Base-by-base conservation (phyloP, 2,888 invertebrate genomes). In the Coelinius sp. region DNA sequence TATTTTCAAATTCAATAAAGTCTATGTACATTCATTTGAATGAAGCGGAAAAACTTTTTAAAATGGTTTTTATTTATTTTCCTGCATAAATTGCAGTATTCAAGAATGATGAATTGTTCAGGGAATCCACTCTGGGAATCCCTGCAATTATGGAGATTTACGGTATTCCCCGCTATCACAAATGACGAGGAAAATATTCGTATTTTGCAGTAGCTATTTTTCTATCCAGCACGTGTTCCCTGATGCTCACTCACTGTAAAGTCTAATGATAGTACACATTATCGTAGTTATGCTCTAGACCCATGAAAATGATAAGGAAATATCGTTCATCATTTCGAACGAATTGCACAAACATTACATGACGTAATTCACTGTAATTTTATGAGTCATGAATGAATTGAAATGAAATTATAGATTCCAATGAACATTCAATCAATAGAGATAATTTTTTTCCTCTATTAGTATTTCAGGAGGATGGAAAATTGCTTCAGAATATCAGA, bases 231-330 rank as follows among this genome's bases (percentile, higher is more conserved):
- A 63, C 41, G 20, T 63, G 25, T 41, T 41, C 41, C 22, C 24
- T 10, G 8, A 38, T 63, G 24, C 38, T n/a, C 63, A 63, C 24
- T 63, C n/a, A 63, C 41, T 22, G 24, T 41, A 41, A 63, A 63
- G 24, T 63, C 14, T 35, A 22, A 22, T 38, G 63, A 12, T 41
- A 38, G 14, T 20, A 17, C 20, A 17, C 17, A 35, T 35, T 59
- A 35, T 31, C 7, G 20, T 31, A 31, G 59, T 59, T 59, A 31
- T 20, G 59, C 31, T 59, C 35, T 59, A 59, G 59, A 35, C 59
- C 17, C 59, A 59, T 35, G 59, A 59, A 59, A 59, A 59, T 59
- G 20, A 35, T 35, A 17, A 59, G 59, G 59, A 59, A 59, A 59
- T 59, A 35, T 20, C 59, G 20, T 59, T 59, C 59, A 59, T 4